These are phyloP conservation scores for Mactromeris polynyma DNA, from an alignment of 2,888 invertebrate species.

Conservation along the genomic window DNA sequence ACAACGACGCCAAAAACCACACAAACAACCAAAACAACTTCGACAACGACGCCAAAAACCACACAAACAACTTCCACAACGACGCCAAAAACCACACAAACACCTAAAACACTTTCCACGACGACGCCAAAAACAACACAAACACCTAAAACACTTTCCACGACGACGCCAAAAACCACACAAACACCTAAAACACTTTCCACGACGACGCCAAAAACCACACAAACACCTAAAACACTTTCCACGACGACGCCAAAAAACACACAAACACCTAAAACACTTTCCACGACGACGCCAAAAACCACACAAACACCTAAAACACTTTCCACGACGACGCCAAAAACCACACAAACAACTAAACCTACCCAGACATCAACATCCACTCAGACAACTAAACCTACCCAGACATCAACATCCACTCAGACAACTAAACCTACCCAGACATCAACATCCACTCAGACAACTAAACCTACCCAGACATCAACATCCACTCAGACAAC, in stretches of 20 bases:
- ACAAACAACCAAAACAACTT: neutral
- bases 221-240: neutral
- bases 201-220: neutral
- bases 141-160: neutral
- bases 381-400: neutral
- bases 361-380: neutral
- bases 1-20: too few species aligned
- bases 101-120: neutral
- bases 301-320: neutral
- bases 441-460: neutral
- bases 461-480: neutral
- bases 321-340: neutral
- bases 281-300: neutral
- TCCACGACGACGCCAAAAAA: neutral
- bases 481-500: neutral
- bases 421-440: too few species aligned
- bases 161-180: neutral
- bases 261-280: neutral
- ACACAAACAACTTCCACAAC: neutral
- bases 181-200: neutral
- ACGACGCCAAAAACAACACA: neutral
- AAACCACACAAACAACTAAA: neutral
- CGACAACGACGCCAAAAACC: neutral
- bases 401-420: neutral
- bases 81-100: too few species aligned